Percentiles rank a stretch among this genome's conserved stretches.
Conservation (phyloP, 2,888 invertebrate species). For the Eumacrocentrus americanus region DNA sequence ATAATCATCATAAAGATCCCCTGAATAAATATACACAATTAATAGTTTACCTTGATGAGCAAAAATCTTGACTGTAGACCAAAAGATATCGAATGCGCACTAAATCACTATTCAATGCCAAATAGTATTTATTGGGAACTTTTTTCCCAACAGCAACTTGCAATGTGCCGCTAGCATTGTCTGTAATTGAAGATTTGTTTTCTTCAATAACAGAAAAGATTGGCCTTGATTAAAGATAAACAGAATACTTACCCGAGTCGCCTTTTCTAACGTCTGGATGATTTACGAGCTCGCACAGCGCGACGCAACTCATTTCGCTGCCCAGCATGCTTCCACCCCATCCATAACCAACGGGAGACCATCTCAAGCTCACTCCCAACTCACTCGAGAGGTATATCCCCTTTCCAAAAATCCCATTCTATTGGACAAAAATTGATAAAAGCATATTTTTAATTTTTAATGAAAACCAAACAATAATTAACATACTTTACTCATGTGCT, state of each 20-base stretch:
- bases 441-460: slow-evolving; percentile 10
- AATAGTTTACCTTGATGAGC: slow-evolving; percentile 45
- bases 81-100: slow-evolving; percentile 77
- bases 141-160: slow-evolving; percentile 59
- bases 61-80: slow-evolving; percentile 66
- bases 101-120: slow-evolving; percentile 78
- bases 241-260: slow-evolving; percentile 46
- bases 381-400: slow-evolving; percentile 80
- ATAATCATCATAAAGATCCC: background rate
- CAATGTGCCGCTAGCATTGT: slow-evolving; percentile 43
- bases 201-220: too few species aligned
- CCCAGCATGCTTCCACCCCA: slow-evolving; percentile 81
- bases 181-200: slow-evolving; percentile 25
- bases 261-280: slow-evolving; percentile 67
- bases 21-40: background rate
- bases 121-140: slow-evolving; percentile 73
- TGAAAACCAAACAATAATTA: background rate
- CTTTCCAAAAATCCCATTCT: slow-evolving; percentile 67
- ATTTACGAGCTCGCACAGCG: slow-evolving; percentile 80
- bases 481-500: slow-evolving; percentile 71
- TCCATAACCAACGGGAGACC: slow-evolving; percentile 75
- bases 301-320: slow-evolving; percentile 76
- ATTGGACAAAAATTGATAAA: slow-evolving; percentile 21
- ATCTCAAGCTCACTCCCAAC: slow-evolving; percentile 73
- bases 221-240: too few species aligned